Conservation (phyloP, 2,888 invertebrate species). For the Apeira syringaria region DNA sequence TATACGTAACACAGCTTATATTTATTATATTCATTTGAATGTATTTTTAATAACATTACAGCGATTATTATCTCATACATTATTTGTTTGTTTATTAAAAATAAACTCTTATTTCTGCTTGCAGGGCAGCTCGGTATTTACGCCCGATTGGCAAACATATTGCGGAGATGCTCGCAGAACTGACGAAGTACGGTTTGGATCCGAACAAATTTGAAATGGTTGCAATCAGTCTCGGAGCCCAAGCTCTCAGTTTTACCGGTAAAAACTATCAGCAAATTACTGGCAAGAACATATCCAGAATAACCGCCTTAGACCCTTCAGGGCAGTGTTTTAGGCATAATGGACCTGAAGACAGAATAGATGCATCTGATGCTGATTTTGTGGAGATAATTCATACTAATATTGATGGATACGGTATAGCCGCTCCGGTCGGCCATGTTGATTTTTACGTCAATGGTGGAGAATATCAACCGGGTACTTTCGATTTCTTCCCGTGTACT, state of each 20-base stretch:
- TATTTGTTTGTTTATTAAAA: too few species aligned
- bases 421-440: constrained; percentile 18
- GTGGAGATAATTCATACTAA: constrained; percentile 36
- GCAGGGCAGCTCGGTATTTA: not conserved
- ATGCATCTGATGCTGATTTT: constrained; percentile 35
- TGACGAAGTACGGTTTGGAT: not conserved
- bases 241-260: not conserved
- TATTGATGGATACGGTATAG: constrained; percentile 35
- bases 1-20: too few species aligned
- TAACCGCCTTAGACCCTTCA: not conserved
- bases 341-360: constrained; percentile 34
- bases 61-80: too few species aligned
- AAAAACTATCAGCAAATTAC: not conserved
- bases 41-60: too few species aligned
- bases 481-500: not conserved
- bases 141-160: not conserved
- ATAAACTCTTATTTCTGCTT: too few species aligned
- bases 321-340: not conserved
- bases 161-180: constrained; percentile 1
- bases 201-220: not conserved
- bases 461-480: not conserved
- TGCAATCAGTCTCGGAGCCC: not conserved
- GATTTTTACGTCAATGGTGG: not conserved
- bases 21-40: too few species aligned
- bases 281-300: not conserved